Conservation (phyloP, 2,797 vertebrate species). For the Thunnus albacares region DNA sequence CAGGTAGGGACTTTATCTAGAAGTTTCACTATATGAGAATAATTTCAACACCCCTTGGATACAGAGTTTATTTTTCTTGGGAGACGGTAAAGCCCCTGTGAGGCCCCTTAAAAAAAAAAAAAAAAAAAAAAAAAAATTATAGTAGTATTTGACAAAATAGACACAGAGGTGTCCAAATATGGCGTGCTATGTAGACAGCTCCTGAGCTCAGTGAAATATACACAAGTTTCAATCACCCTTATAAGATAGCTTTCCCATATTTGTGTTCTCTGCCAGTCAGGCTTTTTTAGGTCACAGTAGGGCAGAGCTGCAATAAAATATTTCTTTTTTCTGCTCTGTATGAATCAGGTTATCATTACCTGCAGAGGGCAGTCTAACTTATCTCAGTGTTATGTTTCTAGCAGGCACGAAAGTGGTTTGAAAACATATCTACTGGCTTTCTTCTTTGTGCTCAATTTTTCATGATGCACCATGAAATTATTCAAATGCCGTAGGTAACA, state of each 20-base stretch:
- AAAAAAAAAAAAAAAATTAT: background rate
- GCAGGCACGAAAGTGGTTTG: background rate
- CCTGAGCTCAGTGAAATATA: constrained; percentile 19
- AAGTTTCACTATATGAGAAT: background rate
- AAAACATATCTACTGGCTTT: background rate
- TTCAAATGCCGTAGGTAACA: background rate
- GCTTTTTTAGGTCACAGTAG: background rate
- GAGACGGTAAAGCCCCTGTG: too few species aligned
- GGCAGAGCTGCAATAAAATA: background rate
- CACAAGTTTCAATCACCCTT: background rate
- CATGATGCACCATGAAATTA: background rate
- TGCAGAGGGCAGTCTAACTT: constrained; percentile 27
- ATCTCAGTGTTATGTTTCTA: background rate
- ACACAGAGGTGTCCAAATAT: constrained; percentile 2
- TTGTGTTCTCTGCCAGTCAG: constrained; percentile 11
- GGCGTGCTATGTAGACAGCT: constrained; percentile 12
- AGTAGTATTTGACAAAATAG: background rate
- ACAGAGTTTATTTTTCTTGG: background rate
- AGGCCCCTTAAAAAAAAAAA: too few species aligned
- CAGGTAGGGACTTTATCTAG: constrained; percentile 88
- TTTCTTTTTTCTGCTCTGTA: background rate
- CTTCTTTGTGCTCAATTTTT: background rate
- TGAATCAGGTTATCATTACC: constrained; percentile 5
- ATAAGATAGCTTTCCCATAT: background rate
- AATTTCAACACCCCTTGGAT: background rate